Percentiles rank a stretch among this genome's conserved stretches.
phyloP scores from a whole-genome alignment of 2,113 vertebrate species.

The Dasyprocta punctata region DNA sequence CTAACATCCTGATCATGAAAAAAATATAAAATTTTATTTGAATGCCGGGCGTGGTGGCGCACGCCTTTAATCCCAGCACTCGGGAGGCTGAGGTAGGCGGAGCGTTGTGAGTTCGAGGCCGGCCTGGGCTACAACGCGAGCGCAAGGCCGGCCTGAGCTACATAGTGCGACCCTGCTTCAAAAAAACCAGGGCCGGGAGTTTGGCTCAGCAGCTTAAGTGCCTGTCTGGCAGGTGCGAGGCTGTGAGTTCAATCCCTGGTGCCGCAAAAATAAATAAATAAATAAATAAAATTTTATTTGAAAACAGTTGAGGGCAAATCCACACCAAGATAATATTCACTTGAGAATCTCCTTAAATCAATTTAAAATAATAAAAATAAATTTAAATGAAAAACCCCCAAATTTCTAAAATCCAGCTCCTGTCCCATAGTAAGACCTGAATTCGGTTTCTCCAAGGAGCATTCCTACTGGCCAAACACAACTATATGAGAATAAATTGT shows the following conservation, averaged over 20 bases:
- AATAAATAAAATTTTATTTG: constrained; percentile 7
- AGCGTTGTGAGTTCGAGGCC: too few species aligned
- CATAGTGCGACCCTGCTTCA: too few species aligned
- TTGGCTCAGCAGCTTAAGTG: too few species aligned
- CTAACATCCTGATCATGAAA: not conserved
- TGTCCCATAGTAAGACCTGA: not conserved
- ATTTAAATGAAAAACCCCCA: not conserved
- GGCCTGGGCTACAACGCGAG: too few species aligned
- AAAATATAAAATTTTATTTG: not conserved
- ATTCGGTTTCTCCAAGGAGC: constrained; percentile 15
- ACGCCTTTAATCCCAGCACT: too few species aligned
- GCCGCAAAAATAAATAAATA: too few species aligned
- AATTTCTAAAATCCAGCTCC: not conserved
- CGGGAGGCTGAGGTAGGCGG: too few species aligned
- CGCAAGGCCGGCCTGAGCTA: too few species aligned
- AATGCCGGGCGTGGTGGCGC: too few species aligned
- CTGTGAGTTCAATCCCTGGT: too few species aligned
- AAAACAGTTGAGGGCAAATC: not conserved
- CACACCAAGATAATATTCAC: not conserved
- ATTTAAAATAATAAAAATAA: constrained; percentile 2
- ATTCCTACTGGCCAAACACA: not conserved
- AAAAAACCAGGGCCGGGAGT: too few species aligned
- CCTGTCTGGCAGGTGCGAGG: too few species aligned
- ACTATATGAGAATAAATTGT: not conserved
- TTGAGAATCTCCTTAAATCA: not conserved